Percentiles rank a stretch among this genome's conserved stretches.
These are phyloP conservation scores for Cylindroiulus punctatus DNA, from an alignment of 2,888 invertebrate species.

Conservation along the genomic window DNA sequence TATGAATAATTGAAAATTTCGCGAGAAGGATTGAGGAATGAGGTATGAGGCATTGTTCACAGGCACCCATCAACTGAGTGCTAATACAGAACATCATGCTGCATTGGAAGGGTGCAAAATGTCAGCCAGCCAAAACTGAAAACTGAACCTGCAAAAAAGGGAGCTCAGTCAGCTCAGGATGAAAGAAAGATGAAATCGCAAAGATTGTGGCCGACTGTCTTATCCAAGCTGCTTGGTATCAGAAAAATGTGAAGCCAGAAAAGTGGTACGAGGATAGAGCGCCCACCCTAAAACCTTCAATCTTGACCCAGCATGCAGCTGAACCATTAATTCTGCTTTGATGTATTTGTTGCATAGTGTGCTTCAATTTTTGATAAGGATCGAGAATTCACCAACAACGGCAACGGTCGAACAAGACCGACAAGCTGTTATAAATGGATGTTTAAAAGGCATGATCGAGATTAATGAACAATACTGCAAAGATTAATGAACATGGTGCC, in stretches of 20 bases:
- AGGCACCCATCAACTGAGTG: not conserved
- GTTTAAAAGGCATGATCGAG: slow-evolving; percentile 56
- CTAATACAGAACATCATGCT: not conserved
- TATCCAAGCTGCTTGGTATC: slow-evolving; percentile 25
- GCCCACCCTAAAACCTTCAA: slow-evolving; percentile 40
- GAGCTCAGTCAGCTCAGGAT: not conserved
- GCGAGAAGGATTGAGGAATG: slow-evolving; percentile 37
- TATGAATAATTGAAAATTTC: slow-evolving; percentile 55
- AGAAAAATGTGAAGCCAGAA: slow-evolving; percentile 42
- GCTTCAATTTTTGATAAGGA: slow-evolving; percentile 53
- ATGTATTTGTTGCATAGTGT: slow-evolving; percentile 52
- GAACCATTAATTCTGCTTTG: slow-evolving; percentile 47
- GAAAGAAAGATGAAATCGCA: slow-evolving; percentile 42
- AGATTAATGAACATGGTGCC: slow-evolving; percentile 53
- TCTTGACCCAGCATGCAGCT: slow-evolving; percentile 40
- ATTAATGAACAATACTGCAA: slow-evolving; percentile 56
- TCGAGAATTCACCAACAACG: slow-evolving; percentile 42
- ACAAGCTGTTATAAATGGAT: slow-evolving; percentile 55
- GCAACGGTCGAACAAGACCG: slow-evolving; percentile 50
- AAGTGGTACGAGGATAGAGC: slow-evolving; percentile 36
- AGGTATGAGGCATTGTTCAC: slow-evolving; percentile 36
- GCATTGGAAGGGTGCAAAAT: not conserved
- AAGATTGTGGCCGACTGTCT: slow-evolving; percentile 33
- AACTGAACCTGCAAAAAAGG: not conserved
- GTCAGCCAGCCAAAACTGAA: not conserved